Percentiles rank a stretch among this genome's conserved stretches.
These are phyloP conservation scores for Hirtodrosophila trivittata DNA, from an alignment of 2,888 invertebrate genomes.

Conservation along the genomic window DNA sequence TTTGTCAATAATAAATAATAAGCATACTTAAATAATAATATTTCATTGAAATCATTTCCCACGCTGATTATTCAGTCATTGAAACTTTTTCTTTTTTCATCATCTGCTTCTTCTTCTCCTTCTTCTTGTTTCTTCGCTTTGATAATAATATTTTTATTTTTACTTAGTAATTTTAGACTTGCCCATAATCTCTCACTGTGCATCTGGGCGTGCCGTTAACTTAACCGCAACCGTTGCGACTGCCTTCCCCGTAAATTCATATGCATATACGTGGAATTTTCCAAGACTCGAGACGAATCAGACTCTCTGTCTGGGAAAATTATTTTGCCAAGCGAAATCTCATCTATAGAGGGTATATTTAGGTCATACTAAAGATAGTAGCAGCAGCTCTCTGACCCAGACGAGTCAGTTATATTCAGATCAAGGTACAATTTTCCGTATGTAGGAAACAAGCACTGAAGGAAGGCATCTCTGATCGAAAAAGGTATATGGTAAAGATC, in stretches of 20 bases:
- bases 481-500: no score
- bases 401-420: no score
- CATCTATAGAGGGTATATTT: no score
- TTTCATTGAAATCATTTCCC: slow-evolving; percentile 52
- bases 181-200: slow-evolving; percentile 30
- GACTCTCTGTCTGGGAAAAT: slow-evolving; percentile 41
- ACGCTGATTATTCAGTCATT: slow-evolving; percentile 64
- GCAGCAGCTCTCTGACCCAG: no score
- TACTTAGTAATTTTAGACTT: slow-evolving; percentile 43
- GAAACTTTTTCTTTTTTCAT: slow-evolving; percentile 20
- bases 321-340: slow-evolving; percentile 7
- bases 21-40: slow-evolving; percentile 16
- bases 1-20: slow-evolving; percentile 36
- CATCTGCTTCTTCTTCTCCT: background rate
- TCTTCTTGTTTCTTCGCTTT: no score
- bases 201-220: slow-evolving; percentile 40
- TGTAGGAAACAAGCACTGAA: no score
- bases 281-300: slow-evolving; percentile 29
- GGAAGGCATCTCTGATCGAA: no score
- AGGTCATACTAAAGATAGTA: no score
- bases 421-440: no score
- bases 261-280: slow-evolving; percentile 46
- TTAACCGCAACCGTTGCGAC: slow-evolving; percentile 33
- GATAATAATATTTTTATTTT: background rate
- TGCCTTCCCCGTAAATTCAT: slow-evolving; percentile 30